A percentile compares a stretch with the other conserved stretches of the same genome.
Evolutionary conservation across 1,140 invertebrate genomes (phyloP).

Genomic region (Papilio xuthus): DNA sequence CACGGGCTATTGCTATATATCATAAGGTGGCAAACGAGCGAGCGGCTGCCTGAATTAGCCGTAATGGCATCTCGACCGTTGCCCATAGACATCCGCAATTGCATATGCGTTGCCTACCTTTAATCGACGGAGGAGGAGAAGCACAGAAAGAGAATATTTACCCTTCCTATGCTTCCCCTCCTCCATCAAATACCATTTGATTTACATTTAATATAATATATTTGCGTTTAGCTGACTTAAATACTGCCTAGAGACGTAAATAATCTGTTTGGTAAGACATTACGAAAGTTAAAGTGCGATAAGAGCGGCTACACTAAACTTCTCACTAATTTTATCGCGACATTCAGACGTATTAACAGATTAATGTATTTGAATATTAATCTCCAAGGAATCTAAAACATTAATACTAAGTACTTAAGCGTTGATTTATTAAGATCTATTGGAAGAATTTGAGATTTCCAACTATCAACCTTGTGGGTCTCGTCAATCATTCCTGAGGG

Average conservation of each 20-base stretch:
- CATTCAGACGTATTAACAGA: background rate
- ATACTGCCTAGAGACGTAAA: background rate
- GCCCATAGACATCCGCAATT: too few relatives aligned
- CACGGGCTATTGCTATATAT: too few relatives aligned
- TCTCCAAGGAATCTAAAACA: background rate
- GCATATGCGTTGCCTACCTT: too few relatives aligned
- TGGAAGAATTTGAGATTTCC: background rate
- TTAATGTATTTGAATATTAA: constrained; percentile 3
- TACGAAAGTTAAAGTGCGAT: constrained; percentile 13
- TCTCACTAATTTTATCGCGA: constrained; percentile 1
- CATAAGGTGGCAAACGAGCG: too few relatives aligned
- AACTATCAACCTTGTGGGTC: background rate
- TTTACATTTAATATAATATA: background rate
- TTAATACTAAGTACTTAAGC: background rate
- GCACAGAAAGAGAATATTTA: too few relatives aligned
- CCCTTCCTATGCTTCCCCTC: too few relatives aligned
- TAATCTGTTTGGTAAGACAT: constrained; percentile 29
- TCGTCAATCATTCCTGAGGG: background rate
- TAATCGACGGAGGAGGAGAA: too few relatives aligned
- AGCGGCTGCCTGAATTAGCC: too few relatives aligned
- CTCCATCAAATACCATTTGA: too few relatives aligned
- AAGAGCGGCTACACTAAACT: background rate
- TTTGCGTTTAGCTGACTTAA: background rate
- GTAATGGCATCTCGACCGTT: too few relatives aligned
- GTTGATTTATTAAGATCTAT: background rate